A percentile compares a stretch with the other conserved stretches of the same genome.
phyloP scores from a whole-genome alignment of 2,888 invertebrate genomes.

The Penaeus monodon region DNA sequence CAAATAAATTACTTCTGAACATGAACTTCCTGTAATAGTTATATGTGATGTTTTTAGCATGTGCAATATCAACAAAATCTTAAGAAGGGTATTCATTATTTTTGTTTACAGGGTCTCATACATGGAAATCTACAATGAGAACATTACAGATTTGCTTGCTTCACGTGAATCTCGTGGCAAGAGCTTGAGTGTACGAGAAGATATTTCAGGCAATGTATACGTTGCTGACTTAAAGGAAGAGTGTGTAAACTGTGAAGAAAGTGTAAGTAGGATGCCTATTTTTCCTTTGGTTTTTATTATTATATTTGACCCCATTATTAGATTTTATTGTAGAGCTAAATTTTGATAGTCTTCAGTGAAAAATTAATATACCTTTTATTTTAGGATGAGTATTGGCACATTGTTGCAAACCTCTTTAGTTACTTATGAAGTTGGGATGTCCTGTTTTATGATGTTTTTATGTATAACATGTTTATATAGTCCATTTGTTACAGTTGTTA shows the following conservation, averaged over 20 bases:
- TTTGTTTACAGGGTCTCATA: constrained; percentile 79
- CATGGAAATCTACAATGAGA: constrained; percentile 91
- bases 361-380: too few relatives aligned
- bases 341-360: too few relatives aligned
- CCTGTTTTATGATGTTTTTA: background rate
- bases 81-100: background rate
- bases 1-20: too few relatives aligned
- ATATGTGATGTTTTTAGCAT: too few relatives aligned
- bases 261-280: constrained; percentile 10
- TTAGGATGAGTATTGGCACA: too few relatives aligned
- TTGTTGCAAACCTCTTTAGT: too few relatives aligned
- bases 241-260: constrained; percentile 54
- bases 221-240: constrained; percentile 61
- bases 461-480: background rate
- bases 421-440: too few relatives aligned
- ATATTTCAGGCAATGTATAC: constrained; percentile 46
- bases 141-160: constrained; percentile 81
- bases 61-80: too few relatives aligned
- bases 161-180: constrained; percentile 30
- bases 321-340: too few relatives aligned
- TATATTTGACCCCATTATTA: background rate
- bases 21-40: too few relatives aligned
- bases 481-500: constrained; percentile 40
- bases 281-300: background rate
- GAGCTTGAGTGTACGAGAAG: constrained; percentile 47